Base-by-base conservation (phyloP, 2,888 invertebrate genomes). In the Clepsis dumicolana region DNA sequence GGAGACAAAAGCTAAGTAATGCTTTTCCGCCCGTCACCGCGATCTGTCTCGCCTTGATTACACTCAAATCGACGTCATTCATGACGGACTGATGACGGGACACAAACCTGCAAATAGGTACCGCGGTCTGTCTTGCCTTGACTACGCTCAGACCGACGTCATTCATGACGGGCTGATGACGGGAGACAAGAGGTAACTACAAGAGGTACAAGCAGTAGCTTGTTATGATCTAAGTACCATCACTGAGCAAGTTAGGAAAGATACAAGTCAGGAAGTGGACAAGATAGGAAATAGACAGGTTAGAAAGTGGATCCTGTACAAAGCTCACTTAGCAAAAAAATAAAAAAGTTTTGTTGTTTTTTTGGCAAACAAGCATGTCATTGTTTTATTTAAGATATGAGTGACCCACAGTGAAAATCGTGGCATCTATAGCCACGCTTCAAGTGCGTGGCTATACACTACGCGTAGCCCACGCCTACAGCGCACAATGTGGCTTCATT, bases 401-500 rank as follows among this genome's bases (percentile, higher is more conserved):
- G 14, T n/a, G 38, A 38, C n/a, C 38, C 38, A 38, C 5, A 4
- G 14, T 38, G 14, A 38, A 14, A 14, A 4, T 38, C 38, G 14
- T 38, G 14, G 14, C n/a, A 14, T 38, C 14, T 38, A 14, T n/a
- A n/a, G 14, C n/a, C 4, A n/a, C n/a, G 1, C 14, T n/a, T 38
- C n/a, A n/a, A 38, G 38, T 38, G 5, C 38, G 14, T 38, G n/a
- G n/a, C n/a, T n/a, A 38, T 12, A 38, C 14, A 29, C 8, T 29
- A n/a, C 38, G 4, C 38, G 12, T 44, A 29, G 16, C n/a, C 25
- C 12, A 4, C 7, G 14, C 61, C 61, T 56, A 21, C 60, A 72
- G 72, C 71, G 76, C 75, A 86, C 85, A 86, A 85, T 87, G 81
- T 74, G 76, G 80, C 80, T 85, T 90, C 91, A 91, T 92, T 90